Evolutionary conservation across 2,888 invertebrate species (phyloP).

Genomic region (Tetragnatha montana): DNA sequence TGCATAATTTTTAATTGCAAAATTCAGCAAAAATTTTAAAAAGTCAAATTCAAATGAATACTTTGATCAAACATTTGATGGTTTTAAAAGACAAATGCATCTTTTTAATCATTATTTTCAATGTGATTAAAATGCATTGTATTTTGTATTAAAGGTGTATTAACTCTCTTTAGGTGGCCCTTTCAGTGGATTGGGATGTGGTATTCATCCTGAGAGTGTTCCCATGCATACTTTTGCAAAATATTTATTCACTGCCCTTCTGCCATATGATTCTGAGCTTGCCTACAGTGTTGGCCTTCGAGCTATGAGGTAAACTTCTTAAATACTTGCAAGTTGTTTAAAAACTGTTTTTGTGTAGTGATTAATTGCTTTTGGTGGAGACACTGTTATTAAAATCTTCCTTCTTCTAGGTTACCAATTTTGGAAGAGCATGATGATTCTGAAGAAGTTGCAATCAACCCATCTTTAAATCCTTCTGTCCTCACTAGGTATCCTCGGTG

Average conservation of each 20-base stretch:
- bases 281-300: slow-evolving; percentile 87
- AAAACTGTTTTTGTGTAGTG: background rate
- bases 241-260: slow-evolving; percentile 85
- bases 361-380: background rate
- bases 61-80: too few relatives aligned
- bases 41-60: too few relatives aligned
- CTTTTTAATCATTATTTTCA: too few relatives aligned
- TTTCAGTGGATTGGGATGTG: slow-evolving; percentile 84
- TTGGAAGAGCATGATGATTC: slow-evolving; percentile 84
- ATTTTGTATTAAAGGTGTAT: background rate
- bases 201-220: slow-evolving; percentile 87
- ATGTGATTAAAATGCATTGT: background rate
- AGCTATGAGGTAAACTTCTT: slow-evolving; percentile 81
- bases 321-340: background rate
- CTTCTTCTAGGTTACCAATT: slow-evolving; percentile 81
- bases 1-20: too few relatives aligned
- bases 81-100: too few relatives aligned
- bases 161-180: slow-evolving; percentile 80
- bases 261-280: slow-evolving; percentile 85
- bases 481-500: slow-evolving; percentile 83
- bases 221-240: slow-evolving; percentile 90
- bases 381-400: background rate
- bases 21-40: too few relatives aligned
- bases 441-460: slow-evolving; percentile 79
- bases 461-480: slow-evolving; percentile 78